These are phyloP conservation scores for Drosophila sp. DNA, from an alignment of 1,140 invertebrate genomes.

Conservation along the genomic window DNA sequence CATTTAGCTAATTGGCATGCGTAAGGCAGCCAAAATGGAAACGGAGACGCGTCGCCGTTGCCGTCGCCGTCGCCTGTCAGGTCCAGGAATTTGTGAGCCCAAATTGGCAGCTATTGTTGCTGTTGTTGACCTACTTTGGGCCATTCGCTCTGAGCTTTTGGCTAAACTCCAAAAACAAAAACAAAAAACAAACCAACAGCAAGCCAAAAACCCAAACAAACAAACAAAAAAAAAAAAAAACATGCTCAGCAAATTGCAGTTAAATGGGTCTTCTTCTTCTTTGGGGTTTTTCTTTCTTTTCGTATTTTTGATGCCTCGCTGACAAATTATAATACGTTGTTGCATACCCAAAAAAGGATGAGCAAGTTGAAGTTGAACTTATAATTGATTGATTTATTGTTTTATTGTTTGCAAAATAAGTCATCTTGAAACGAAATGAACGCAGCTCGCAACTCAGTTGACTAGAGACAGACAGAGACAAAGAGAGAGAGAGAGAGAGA, in stretches of 20 bases:
- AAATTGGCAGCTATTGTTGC: constrained; percentile 75
- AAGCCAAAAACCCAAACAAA: constrained; percentile 30
- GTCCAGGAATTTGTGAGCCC: constrained; percentile 72
- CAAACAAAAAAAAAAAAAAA: constrained; percentile 1
- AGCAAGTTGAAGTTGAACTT: constrained; percentile 48
- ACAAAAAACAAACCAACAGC: constrained; percentile 28
- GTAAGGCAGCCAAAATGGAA: constrained; percentile 53
- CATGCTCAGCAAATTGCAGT: constrained; percentile 56
- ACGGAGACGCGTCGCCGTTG: constrained; percentile 41
- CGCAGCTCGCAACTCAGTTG: neutral
- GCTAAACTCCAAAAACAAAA: constrained; percentile 73
- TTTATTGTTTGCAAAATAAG: constrained; percentile 82
- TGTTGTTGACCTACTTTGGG: constrained; percentile 69
- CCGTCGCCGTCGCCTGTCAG: constrained; percentile 66
- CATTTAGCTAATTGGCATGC: constrained; percentile 68
- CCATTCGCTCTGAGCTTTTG: constrained; percentile 63
- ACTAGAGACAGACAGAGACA: neutral
- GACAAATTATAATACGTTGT: constrained; percentile 57
- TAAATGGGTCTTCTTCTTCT: constrained; percentile 20
- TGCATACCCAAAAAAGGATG: constrained; percentile 42
- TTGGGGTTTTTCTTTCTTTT: constrained; percentile 11
- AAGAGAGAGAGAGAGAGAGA: neutral
- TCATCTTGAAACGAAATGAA: constrained; percentile 36
- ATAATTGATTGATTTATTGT: constrained; percentile 82
- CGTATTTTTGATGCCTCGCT: constrained; percentile 37